Percentiles rank a stretch among this genome's conserved stretches.
Conservation (phyloP, 2,113 vertebrate species). For the Pterocles gutturalis region DNA sequence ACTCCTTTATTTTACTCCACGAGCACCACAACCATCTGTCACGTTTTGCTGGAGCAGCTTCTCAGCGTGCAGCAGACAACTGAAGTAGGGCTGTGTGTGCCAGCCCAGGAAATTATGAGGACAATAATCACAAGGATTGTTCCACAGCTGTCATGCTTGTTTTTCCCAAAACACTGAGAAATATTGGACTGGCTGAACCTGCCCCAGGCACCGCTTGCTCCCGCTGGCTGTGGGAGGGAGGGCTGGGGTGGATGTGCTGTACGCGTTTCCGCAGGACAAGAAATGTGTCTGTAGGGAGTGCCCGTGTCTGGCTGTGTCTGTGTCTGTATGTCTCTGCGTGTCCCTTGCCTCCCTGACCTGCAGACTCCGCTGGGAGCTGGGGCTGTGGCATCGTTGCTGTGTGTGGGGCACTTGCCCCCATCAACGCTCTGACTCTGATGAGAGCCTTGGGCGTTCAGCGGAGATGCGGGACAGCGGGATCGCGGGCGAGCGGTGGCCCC, state of each 20-base stretch:
- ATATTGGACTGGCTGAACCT: neutral
- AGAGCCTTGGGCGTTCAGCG: neutral
- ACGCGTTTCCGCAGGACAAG: neutral
- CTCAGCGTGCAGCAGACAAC: neutral
- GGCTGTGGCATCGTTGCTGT: neutral
- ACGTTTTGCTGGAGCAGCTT: neutral
- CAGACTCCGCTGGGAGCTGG: fast-evolving
- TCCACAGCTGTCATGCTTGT: neutral
- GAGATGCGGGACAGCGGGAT: neutral
- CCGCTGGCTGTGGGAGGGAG: neutral
- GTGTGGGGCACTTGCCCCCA: fast-evolving
- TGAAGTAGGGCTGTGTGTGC: neutral
- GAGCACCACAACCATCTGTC: neutral
- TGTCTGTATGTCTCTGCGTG: neutral
- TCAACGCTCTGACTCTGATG: neutral
- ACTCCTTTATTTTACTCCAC: neutral
- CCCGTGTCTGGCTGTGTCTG: fast-evolving
- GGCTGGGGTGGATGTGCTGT: neutral
- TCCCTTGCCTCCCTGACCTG: neutral
- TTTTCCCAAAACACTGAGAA: neutral
- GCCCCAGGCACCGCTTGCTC: neutral
- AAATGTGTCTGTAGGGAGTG: too few species aligned
- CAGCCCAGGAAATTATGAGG: neutral
- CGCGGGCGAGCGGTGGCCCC: fast-evolving
- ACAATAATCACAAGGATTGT: neutral